Evolutionary conservation across 1,140 invertebrate genomes (phyloP), one percentile per base, ranked within the genome.

Genomic region (Heterodera carotae): DNA sequence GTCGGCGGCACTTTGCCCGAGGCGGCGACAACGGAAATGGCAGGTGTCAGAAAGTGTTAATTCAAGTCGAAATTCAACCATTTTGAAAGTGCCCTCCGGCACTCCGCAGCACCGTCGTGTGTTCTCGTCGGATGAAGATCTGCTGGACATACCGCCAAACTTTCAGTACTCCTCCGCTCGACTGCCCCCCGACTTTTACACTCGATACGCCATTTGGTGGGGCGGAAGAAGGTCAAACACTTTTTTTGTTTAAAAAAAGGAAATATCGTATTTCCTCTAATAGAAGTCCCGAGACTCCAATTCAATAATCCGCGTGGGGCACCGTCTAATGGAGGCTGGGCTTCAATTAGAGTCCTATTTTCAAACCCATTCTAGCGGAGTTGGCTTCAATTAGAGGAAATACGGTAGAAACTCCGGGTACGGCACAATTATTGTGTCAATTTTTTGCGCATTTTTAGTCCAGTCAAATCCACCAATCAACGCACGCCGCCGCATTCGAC

Each of bases 41-140:
- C 29, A 66, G 27, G 29, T 66, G 33, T 2, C 33, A 22, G 31
- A 66, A 34, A 34, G 15, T 33, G 15, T 29, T 66, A n/a, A n/a
- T n/a, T 66, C 3, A 31, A 31, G 31, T 27, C 25, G 31, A 66
- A 31, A 31, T 31, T 66, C 10, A 34, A 66, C 29, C 7, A 34
- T 27, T 66, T 66, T 66, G 27, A 12, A 29, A 66, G 62, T 31
- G 29, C 62, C 62, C 3, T 66, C 27, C 12, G 62, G 39, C 39
- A 43, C 39, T 43, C 12, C 12, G 39, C 39, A 43, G 39, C 15
- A n/a, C 10, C 72, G 72, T 10, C 43, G 56, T 5, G 22, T 74
- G 2, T 74, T 74, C 64, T 74, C 72, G n/a, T 74, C 72, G 0
- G 72, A 74, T 27, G 72, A 74, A n/a, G 72, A 74, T 12, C 59